phyloP scores from a whole-genome alignment of 2,113 vertebrate species.

The Benitochromis conjunctus region DNA sequence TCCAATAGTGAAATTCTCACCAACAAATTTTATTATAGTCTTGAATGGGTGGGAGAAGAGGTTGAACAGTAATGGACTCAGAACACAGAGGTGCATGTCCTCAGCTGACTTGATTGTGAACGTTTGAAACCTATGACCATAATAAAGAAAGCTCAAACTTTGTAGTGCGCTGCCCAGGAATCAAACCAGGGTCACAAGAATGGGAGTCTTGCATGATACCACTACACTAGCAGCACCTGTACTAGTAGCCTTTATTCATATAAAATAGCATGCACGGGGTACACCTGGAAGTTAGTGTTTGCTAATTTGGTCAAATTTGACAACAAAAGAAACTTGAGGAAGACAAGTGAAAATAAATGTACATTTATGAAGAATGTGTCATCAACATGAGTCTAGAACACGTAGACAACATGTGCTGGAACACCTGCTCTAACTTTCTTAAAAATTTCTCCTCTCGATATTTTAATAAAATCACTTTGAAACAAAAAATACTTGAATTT shows the following conservation, averaged over 20 bases:
- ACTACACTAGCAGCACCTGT: background rate
- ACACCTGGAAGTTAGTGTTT: background rate
- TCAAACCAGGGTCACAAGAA: accelerated
- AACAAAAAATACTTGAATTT: background rate
- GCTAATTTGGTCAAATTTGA: background rate
- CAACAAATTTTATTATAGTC: background rate
- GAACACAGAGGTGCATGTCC: background rate
- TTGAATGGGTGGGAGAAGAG: background rate
- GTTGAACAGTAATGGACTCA: background rate
- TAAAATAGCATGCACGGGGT: background rate
- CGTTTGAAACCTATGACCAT: background rate
- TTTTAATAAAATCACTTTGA: background rate
- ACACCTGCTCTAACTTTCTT: background rate
- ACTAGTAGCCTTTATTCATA: accelerated
- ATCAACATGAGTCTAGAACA: background rate
- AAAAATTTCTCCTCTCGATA: accelerated
- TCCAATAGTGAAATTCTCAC: background rate
- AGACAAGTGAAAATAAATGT: background rate
- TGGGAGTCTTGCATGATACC: background rate
- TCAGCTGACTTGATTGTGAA: background rate
- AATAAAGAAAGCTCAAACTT: background rate
- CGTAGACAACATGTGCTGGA: background rate
- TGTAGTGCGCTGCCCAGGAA: background rate
- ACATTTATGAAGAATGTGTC: background rate
- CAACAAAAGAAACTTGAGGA: background rate